These are phyloP conservation scores for Bagarius yarrelli DNA, from an alignment of 2,113 vertebrate genomes.

Conservation along the genomic window DNA sequence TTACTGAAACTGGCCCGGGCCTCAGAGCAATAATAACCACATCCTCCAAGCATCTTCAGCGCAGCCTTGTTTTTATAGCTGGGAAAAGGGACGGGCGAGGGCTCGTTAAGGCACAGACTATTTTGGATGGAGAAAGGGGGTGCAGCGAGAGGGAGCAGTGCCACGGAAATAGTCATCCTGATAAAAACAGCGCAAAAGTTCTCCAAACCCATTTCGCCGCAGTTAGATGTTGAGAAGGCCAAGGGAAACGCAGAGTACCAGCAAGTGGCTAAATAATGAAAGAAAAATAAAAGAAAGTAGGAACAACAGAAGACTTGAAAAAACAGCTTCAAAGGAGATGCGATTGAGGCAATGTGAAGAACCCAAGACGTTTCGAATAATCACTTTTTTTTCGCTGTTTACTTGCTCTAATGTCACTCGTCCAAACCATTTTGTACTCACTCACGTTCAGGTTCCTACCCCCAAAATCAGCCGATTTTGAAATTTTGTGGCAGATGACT, in stretches of 20 bases:
- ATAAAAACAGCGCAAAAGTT: constrained; percentile 39
- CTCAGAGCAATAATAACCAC: constrained; percentile 75
- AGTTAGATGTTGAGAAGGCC: constrained; percentile 18
- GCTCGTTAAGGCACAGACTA: constrained; percentile 67
- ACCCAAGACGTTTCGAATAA: background rate
- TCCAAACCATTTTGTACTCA: constrained; percentile 4
- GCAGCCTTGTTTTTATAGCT: constrained; percentile 77
- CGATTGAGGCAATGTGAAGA: background rate
- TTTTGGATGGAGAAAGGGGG: constrained; percentile 65
- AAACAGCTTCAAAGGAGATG: constrained; percentile 6
- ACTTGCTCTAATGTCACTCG: background rate
- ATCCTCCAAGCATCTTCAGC: constrained; percentile 77
- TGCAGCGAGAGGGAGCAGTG: constrained; percentile 30
- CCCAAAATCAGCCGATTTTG: constrained; percentile 21
- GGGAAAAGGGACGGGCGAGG: constrained; percentile 72
- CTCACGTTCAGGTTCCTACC: constrained; percentile 3
- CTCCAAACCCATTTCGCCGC: constrained; percentile 24
- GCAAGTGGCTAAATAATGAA: constrained; percentile 12
- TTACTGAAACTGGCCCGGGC: constrained; percentile 73
- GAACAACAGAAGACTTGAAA: constrained; percentile 11
- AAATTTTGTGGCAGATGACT: constrained; percentile 14
- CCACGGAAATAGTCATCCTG: constrained; percentile 53
- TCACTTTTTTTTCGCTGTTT: background rate
- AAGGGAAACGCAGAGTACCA: constrained; percentile 27
- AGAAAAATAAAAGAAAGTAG: background rate